Base-by-base conservation (phyloP, 92 coral and sea anemone species). In the Palythoa heliodiscus region DNA sequence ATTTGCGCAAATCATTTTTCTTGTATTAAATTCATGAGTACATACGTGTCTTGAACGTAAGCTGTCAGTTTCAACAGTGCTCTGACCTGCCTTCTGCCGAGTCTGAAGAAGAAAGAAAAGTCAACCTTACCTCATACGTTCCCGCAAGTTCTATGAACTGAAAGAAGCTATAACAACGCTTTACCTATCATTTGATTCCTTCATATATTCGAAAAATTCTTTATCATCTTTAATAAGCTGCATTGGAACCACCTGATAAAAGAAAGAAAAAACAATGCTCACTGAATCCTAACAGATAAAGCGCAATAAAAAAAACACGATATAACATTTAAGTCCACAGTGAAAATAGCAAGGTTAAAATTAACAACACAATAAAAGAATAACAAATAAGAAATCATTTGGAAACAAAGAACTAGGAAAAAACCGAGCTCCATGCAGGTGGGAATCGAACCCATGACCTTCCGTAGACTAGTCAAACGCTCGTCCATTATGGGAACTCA, bases 31-130 rank as follows among this genome's bases (percentile, higher is more conserved):
- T 38, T n/a, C 13, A 14, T 50, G 2, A 1, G 13, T 67, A 87
- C 93, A 87, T 81, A 94, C 98, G 94, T 89, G 87, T 96, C 95
- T 77, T 96, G 98, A 25, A 96, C 93, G 86, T 90, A 96, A 10
- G 93, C 98, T 52, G 95, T 86, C n/a, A 96, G 82, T 66, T 94
- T 96, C 85, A 93, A 86, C 24, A 96, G 88, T 0, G 98, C 91
- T 67, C 93, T 96, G 47, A 92, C 93, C 82, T 96, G 99, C 22
- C 87, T 82, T 63, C 38, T 87, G 23, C 98, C 99, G 63, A 96
- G 88, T 64, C 99, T 96, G 76, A 16, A 84, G 55, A 48, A 67
- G 3, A 75, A 55, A 53, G 10, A 85, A n/a, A 43, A 2, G 54
- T 38, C 22, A 10, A 72, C 38, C 47, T 25, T 63, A 5, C 0